phyloP scores from a whole-genome alignment of 1,140 invertebrate species.

The Physella acuta region DNA sequence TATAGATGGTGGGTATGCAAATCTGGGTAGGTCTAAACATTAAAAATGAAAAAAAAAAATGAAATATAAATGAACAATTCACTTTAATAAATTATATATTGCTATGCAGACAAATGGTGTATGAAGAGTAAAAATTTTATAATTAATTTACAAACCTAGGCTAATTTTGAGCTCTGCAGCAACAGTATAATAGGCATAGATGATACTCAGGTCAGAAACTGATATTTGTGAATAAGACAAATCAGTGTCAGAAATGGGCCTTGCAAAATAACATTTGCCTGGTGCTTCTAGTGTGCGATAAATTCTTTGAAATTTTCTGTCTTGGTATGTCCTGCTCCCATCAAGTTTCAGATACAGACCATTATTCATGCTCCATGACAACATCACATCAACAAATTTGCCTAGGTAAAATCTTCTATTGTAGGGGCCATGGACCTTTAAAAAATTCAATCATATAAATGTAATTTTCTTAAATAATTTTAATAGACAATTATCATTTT shows the following conservation, averaged over 20 bases:
- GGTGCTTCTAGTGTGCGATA: not conserved
- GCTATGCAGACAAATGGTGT: not conserved
- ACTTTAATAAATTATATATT: not conserved
- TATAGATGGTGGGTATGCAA: constrained; percentile 29
- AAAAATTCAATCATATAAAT: no score
- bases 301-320: constrained; percentile 16
- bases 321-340: constrained; percentile 18
- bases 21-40: constrained; percentile 35
- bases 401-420: not conserved
- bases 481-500: not conserved
- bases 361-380: constrained; percentile 38
- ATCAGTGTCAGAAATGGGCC: constrained; percentile 15
- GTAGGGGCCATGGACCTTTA: not conserved
- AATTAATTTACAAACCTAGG: constrained; percentile 30
- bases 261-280: constrained; percentile 32
- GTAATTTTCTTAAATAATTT: no score
- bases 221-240: constrained; percentile 29
- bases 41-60: no score
- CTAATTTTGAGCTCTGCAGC: constrained; percentile 27
- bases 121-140: not conserved
- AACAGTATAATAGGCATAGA: constrained; percentile 33
- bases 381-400: constrained; percentile 33
- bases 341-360: constrained; percentile 38
- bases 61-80: no score
- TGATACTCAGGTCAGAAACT: constrained; percentile 37